Conservation (phyloP, 2,888 invertebrate genomes). For the Quadroppia sp. region DNA sequence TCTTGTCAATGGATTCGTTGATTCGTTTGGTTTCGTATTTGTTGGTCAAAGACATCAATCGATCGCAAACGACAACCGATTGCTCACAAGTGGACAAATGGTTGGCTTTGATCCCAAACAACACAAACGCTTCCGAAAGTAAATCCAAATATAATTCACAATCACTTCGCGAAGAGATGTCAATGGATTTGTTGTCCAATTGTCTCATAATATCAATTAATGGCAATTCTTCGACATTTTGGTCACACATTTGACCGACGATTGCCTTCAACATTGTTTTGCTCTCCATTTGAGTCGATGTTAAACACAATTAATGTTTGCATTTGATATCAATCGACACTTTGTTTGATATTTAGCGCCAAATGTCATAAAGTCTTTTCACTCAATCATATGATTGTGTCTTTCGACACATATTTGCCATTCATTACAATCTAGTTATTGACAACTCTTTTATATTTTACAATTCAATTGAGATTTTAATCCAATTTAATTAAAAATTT, state of each 20-base stretch:
- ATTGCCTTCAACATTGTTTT: not conserved
- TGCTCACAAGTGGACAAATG: not conserved
- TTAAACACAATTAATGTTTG: not conserved
- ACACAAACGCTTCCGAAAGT: not conserved
- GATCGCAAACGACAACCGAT: not conserved
- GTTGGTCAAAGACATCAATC: not conserved
- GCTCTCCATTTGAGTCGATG: not conserved
- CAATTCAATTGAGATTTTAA: too few relatives aligned
- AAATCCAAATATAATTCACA: slow-evolving; percentile 15
- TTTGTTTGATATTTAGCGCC: slow-evolving; percentile 25
- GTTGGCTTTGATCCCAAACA: slow-evolving; percentile 14
- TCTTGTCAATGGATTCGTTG: not conserved
- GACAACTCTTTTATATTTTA: not conserved
- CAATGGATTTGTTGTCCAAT: not conserved
- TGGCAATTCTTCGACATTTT: not conserved
- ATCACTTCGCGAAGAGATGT: not conserved
- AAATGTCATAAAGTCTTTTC: not conserved
- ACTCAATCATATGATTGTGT: not conserved
- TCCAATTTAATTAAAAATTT: too few relatives aligned
- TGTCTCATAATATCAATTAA: not conserved
- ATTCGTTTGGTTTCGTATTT: not conserved
- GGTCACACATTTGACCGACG: not conserved
- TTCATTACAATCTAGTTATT: not conserved
- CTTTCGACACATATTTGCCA: not conserved
- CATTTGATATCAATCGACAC: not conserved